phyloP scores from a whole-genome alignment of 30 jellyfish, hydroid and myxozoan species.

The Pseudorhiza aurosa region DNA sequence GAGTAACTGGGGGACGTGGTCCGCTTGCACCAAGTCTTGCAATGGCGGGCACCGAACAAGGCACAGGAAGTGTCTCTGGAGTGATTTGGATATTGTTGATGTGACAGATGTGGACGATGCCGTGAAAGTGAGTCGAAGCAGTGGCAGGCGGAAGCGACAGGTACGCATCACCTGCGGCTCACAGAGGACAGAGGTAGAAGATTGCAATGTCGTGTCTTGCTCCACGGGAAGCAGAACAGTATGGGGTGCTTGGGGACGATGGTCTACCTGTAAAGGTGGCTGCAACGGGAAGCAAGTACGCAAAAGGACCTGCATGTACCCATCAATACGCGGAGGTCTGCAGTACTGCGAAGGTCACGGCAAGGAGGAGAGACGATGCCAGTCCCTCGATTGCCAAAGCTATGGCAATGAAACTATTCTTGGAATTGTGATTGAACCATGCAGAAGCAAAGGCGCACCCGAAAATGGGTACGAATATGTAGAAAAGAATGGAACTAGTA shows the following conservation, averaged over 20 bases:
- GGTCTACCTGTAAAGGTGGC: constrained; percentile 84
- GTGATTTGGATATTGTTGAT: constrained; percentile 21
- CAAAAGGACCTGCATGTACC: constrained; percentile 68
- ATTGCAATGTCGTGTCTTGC: constrained; percentile 76
- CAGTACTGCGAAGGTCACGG: constrained; percentile 78
- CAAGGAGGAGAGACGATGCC: constrained; percentile 64
- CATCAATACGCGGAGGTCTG: constrained; percentile 63
- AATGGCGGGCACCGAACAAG: constrained; percentile 90
- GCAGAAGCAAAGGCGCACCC: constrained; percentile 71
- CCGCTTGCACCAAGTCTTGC: constrained; percentile 82
- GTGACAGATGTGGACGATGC: constrained; percentile 11
- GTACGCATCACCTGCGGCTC: constrained; percentile 73
- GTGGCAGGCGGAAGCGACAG: constrained; percentile 34
- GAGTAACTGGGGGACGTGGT: constrained; percentile 94
- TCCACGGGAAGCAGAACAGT: constrained; percentile 48
- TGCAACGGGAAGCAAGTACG: constrained; percentile 77
- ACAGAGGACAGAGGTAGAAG: constrained; percentile 57
- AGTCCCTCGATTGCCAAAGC: constrained; percentile 53
- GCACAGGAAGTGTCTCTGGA: constrained; percentile 79
- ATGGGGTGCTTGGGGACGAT: constrained; percentile 95
- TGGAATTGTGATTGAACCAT: constrained; percentile 34
- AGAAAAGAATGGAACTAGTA: constrained; percentile 48
- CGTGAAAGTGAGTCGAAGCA: constrained; percentile 48
- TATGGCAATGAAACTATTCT: constrained; percentile 55
- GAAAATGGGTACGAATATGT: constrained; percentile 78